These are phyloP conservation scores for Salminus brasiliensis DNA, from an alignment of 2,113 vertebrate genomes.

Conservation along the genomic window DNA sequence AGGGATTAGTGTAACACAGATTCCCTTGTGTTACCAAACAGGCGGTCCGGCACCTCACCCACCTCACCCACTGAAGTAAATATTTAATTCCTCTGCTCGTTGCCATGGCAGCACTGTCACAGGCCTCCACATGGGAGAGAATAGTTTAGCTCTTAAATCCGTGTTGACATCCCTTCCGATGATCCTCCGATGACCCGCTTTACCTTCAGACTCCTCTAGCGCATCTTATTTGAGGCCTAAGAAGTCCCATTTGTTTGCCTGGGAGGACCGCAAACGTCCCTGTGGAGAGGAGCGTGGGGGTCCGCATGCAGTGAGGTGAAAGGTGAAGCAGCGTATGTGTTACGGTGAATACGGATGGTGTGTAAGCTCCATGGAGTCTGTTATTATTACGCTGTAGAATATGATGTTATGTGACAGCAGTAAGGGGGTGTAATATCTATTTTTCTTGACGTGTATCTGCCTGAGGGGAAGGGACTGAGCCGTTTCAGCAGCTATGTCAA, in stretches of 20 bases:
- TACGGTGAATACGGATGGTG: background rate
- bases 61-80: constrained; percentile 43
- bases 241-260: background rate
- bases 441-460: too few species aligned
- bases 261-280: too few species aligned
- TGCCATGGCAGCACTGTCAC: constrained; percentile 43
- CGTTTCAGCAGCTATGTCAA: too few species aligned
- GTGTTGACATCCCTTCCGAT: constrained; percentile 20
- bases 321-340: background rate
- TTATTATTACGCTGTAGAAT: background rate
- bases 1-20: background rate
- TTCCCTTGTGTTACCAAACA: constrained; percentile 15
- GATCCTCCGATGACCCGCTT: background rate
- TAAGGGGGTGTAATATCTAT: too few species aligned
- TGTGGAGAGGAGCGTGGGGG: background rate
- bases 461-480: too few species aligned
- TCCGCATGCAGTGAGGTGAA: background rate
- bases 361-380: too few species aligned
- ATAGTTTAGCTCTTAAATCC: constrained; percentile 21
- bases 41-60: background rate
- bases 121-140: constrained; percentile 7
- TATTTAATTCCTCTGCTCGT: constrained; percentile 51
- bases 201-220: background rate
- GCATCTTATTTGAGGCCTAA: background rate
- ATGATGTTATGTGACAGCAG: too few species aligned